Conservation (phyloP, 1,140 invertebrate species). For the Solenopsis invicta region DNA sequence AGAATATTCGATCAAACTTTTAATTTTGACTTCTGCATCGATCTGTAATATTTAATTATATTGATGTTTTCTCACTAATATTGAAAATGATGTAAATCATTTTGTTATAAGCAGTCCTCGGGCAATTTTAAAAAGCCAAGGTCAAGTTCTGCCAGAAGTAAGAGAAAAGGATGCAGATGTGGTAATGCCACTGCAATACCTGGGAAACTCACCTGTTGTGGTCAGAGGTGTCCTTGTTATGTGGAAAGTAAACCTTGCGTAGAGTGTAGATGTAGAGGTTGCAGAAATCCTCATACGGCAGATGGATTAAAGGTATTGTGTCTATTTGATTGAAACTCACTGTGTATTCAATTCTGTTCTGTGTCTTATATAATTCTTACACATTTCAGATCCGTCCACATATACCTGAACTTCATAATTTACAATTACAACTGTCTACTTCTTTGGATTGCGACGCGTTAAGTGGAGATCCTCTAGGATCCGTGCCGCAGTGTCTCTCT, state of each 20-base stretch:
- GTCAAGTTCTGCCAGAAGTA: slow-evolving; percentile 85
- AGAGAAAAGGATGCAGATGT: slow-evolving; percentile 94
- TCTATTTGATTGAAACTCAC: background rate
- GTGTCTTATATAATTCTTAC: slow-evolving; percentile 17
- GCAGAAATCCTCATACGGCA: slow-evolving; percentile 94
- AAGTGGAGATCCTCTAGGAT: slow-evolving; percentile 81
- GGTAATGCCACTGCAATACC: slow-evolving; percentile 95
- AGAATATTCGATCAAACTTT: slow-evolving; percentile 7
- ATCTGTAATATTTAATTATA: slow-evolving; percentile 59
- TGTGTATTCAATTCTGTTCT: background rate
- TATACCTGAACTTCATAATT: slow-evolving; percentile 88
- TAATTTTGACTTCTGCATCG: slow-evolving; percentile 66
- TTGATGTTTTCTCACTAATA: background rate
- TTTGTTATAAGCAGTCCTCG: slow-evolving; percentile 77
- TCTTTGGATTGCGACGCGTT: slow-evolving; percentile 84
- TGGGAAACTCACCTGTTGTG: slow-evolving; percentile 96
- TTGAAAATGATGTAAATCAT: slow-evolving; percentile 29
- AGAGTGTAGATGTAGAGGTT: slow-evolving; percentile 96
- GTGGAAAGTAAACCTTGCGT: slow-evolving; percentile 94
- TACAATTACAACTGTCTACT: slow-evolving; percentile 84
- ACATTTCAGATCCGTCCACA: slow-evolving; percentile 89
- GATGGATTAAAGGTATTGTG: slow-evolving; percentile 92
- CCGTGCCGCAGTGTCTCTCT: slow-evolving; percentile 84
- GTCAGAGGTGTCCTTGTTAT: slow-evolving; percentile 97
- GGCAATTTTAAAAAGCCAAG: slow-evolving; percentile 85